Percentiles rank a stretch among this genome's conserved stretches.
Evolutionary conservation across 2,888 invertebrate species (phyloP).

Genomic region (Ptychoptera albimana): DNA sequence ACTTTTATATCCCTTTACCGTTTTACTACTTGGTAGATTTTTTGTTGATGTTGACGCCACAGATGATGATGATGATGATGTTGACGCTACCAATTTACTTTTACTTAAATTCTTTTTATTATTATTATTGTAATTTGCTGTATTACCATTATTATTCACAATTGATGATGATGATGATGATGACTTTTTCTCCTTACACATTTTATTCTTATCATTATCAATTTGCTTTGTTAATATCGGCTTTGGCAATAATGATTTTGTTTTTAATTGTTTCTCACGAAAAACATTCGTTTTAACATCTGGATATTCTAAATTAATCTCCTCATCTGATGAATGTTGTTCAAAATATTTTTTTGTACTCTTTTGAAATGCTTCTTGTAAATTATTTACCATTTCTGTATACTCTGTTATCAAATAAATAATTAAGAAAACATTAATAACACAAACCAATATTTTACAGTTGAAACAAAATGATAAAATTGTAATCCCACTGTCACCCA

Average conservation of each 20-base stretch:
- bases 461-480: not conserved
- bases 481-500: no score
- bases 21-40: not conserved
- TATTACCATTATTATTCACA: not conserved
- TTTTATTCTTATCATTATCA: conserved; percentile 5
- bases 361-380: conserved; percentile 65
- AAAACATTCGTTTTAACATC: conserved; percentile 31
- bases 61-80: no score
- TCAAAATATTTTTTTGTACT: conserved; percentile 72
- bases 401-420: conserved; percentile 45
- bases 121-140: not conserved
- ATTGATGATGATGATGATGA: conserved; percentile 6
- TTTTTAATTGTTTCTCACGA: conserved; percentile 29
- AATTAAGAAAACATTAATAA: conserved; percentile 1
- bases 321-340: conserved; percentile 64
- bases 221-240: conserved; percentile 15
- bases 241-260: conserved; percentile 12
- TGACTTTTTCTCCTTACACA: conserved; percentile 20
- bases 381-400: conserved; percentile 72
- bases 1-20: not conserved
- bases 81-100: not conserved
- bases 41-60: not conserved
- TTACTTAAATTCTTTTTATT: not conserved
- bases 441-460: conserved; percentile 4
- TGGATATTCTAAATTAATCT: conserved; percentile 51